Evolutionary conservation across 2,888 invertebrate species (phyloP), one percentile per base, ranked within the genome.

Genomic region (Euplexia lucipara): DNA sequence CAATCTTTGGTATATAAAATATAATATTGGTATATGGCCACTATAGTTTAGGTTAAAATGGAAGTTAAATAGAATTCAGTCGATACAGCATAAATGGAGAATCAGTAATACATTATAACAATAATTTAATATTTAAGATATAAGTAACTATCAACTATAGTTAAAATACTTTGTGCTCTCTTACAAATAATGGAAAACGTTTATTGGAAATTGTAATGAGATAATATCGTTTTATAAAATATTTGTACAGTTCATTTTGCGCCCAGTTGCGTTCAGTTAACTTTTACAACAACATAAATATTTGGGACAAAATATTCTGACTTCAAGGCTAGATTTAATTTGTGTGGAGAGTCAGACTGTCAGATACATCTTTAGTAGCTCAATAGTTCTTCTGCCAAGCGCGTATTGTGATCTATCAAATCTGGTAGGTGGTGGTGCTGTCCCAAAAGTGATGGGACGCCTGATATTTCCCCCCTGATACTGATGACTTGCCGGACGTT

Each of bases 1-100:
- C 88, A 86, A 88, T 93, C 93, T 93, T 93, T 92, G 93, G 93
- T 92, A 91, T 91, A 91, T 89, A 92, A 91, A 92, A 92, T 91
- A 92, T 90, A 90, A 88, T 89, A 91, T 88, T 89, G 90, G 87
- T 91, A 87, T 91, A 92, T 92, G 92, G 92, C 92, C 91, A 89
- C 90, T 84, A 80, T 83, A 87, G 75, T 86, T 87, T 85, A 79
- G 77, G 78, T 70, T 86, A 85, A 85, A 86, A 85, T 92, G 91
- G 89, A 92, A 91, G 90, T 86, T 84, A 79, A 79, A 82, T 84
- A 83, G 68, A 84, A 86, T 85, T 90, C 88, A 91, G 88, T 90
- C 88, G 70, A 80, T 88, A 84, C 79, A 85, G 82, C 53, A 41
- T 73, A 78, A 72, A 84, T 83, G 83, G 83, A 88, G 83, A 84